Evolutionary conservation across 2,113 vertebrate genomes (phyloP), one percentile per base, ranked within the genome.

Genomic region (Leucopternis melanops): DNA sequence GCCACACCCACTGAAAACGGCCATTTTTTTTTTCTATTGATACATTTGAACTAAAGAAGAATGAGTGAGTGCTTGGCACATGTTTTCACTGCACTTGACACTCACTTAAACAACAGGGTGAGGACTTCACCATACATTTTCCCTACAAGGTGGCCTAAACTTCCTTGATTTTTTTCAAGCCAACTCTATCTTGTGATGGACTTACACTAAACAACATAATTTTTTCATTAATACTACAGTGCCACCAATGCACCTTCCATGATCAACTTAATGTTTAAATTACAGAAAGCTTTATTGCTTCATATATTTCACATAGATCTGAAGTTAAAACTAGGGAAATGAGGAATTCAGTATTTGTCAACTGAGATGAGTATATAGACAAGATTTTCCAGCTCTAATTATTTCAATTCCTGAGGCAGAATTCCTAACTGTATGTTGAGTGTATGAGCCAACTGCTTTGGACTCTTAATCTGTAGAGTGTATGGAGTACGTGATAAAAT

Each of bases 1-100:
- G n/a, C 8, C 29, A 87, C 16, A 55, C 2, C 6, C 11, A 10
- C 2, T 54, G 31, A 62, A 73, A 80, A 26, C 13, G 3, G 5
- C 0, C 0, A 2, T 18, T 34, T 26, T 26, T 50, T 50, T 34
- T 55, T 66, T 44, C 10, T 44, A 0, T 54, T 62, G 15, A n/a
- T 34, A 4, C 5, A 26, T 59, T 62, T 61, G 27, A 71, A n/a
- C 11, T 65, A 8, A 34, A 80, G 45, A 71, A 42, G 21, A 50
- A 49, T 44, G 45, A 23, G 21, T 2, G 16, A 38, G 16, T 13
- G 13, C 8, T 59, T 55, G 38, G 31, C 7, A 5, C 4, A 0
- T 4, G 8, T 32, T 80, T 81, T 69, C 57, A 20, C 9, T 73
- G 62, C 13, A 6, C 27, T 59, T 85, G 31, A 10, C 11, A 19